phyloP scores from a whole-genome alignment of 2,797 vertebrate genomes.

The Myripristis murdjan region DNA sequence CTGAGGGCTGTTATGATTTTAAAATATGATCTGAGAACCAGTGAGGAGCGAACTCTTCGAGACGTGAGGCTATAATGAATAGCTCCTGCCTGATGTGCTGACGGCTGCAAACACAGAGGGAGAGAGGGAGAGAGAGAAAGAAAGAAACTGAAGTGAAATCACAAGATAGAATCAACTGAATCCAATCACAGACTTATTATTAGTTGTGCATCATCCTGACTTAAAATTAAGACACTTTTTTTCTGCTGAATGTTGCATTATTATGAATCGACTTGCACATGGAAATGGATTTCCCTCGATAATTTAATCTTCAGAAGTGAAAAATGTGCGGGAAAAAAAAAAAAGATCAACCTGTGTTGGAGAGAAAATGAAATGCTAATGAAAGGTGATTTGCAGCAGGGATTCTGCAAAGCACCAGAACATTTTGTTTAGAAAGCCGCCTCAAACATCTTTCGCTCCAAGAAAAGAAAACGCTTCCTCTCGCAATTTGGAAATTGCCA shows the following conservation, averaged over 20 bases:
- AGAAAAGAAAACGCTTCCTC: conserved; percentile 8
- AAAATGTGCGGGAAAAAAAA: conserved; percentile 29
- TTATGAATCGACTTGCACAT: not conserved
- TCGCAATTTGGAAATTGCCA: conserved; percentile 11
- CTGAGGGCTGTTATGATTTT: conserved; percentile 44
- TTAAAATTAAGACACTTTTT: conserved; percentile 3
- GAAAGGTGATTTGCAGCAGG: conserved; percentile 16
- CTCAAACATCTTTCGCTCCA: conserved; percentile 16
- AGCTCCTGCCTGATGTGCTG: conserved; percentile 47
- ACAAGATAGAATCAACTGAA: not conserved
- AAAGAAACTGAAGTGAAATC: not conserved
- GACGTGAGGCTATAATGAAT: conserved; percentile 39
- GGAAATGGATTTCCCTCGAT: conserved; percentile 11
- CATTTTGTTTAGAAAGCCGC: conserved; percentile 4
- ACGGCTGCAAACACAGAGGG: too few species aligned
- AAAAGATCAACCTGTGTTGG: conserved; percentile 18
- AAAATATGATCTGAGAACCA: conserved; percentile 57
- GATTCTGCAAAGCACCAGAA: conserved; percentile 11
- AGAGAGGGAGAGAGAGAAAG: not conserved
- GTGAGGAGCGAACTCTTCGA: not conserved
- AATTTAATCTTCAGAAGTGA: conserved; percentile 36
- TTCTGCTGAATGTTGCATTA: not conserved
- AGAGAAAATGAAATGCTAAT: conserved; percentile 44
- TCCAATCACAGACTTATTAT: not conserved
- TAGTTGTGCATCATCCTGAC: not conserved